Evolutionary conservation across 1,140 invertebrate species (phyloP).

Genomic region (Pteromalus puparum): DNA sequence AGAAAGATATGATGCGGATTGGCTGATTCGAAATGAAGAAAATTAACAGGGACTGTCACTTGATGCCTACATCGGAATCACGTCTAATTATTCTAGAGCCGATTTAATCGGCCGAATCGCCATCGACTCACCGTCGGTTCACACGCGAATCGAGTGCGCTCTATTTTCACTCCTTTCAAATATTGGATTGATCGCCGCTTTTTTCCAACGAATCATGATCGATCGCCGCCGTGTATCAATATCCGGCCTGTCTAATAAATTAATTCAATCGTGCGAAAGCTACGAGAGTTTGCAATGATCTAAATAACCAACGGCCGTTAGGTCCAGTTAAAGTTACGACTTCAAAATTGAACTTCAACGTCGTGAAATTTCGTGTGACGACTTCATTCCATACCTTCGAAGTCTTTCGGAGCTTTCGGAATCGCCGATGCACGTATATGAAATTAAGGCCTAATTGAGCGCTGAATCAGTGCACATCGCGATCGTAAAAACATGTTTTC

Average conservation of each 20-base stretch:
- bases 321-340: no score
- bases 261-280: no score
- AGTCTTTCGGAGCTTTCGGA: not conserved
- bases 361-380: no score
- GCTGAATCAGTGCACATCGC: not conserved
- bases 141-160: conserved; percentile 6
- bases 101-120: conserved; percentile 17
- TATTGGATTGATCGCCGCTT: no score
- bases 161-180: not conserved
- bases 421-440: not conserved
- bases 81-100: conserved; percentile 30
- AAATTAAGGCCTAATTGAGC: not conserved
- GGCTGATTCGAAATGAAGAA: no score
- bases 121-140: not conserved
- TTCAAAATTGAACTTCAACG: no score
- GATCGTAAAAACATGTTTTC: not conserved
- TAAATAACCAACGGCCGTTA: no score
- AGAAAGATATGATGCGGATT: no score
- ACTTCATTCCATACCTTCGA: not conserved
- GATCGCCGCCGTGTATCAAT: no score
- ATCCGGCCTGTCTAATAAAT: no score
- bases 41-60: conserved; percentile 23
- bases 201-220: no score
- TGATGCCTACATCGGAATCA: not conserved
- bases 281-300: no score